Evolutionary conservation across 2,113 vertebrate species (phyloP).

Genomic region (Lophochroa leadbeateri): DNA sequence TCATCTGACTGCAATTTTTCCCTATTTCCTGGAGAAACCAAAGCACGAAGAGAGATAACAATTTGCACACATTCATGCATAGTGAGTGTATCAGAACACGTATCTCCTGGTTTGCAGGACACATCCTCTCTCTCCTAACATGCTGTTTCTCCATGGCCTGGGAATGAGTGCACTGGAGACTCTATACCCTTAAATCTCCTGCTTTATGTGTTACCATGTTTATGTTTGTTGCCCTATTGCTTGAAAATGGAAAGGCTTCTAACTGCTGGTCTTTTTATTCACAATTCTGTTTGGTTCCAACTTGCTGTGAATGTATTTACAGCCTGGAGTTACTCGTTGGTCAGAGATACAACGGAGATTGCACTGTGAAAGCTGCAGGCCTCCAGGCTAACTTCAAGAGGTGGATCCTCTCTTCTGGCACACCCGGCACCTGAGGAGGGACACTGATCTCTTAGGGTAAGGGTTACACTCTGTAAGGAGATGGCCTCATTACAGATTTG

Average conservation of each 20-base stretch:
- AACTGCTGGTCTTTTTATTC: neutral
- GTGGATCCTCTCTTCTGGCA: neutral
- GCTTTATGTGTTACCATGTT: neutral
- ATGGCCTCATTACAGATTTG: neutral
- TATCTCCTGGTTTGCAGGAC: neutral
- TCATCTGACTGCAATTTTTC: conserved; percentile 43
- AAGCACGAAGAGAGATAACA: conserved; percentile 26
- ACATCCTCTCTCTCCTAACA: neutral
- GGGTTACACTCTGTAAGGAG: neutral
- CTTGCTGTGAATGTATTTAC: neutral
- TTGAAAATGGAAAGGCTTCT: neutral
- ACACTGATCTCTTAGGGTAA: neutral
- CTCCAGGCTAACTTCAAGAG: conserved; percentile 6
- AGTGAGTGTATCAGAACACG: neutral
- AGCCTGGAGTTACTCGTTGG: neutral
- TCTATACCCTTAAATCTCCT: neutral
- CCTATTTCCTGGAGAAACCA: conserved; percentile 45
- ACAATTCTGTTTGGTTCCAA: neutral
- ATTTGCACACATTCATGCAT: conserved; percentile 14
- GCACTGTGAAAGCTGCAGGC: neutral
- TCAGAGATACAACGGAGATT: neutral
- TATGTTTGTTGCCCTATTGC: neutral
- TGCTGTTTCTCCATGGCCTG: neutral
- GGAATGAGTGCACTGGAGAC: neutral
- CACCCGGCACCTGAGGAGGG: conserved; percentile 37